Base-by-base conservation (phyloP, 2,888 invertebrate species). In the Drosophila seclusa region DNA sequence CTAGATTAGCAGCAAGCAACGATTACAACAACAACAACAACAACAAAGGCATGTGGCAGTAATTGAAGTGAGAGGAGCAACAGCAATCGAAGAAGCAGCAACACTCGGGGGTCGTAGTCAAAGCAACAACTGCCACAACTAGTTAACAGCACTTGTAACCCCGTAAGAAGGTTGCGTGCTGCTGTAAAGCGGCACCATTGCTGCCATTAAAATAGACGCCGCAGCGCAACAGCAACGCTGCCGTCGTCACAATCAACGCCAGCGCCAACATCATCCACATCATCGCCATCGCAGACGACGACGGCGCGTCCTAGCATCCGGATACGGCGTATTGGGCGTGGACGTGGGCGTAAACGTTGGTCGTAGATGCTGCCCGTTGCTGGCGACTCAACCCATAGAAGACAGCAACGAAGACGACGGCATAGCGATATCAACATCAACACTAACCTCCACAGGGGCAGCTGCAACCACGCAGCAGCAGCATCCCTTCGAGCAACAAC, bases 181-280 rank as follows among this genome's bases (percentile, higher is more conserved):
- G 87, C 90, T 87, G 68, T 79, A 88, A 90, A 90, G 87, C 87
- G 86, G 88, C 88, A 88, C 90, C 87, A 89, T 90, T 77, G 90
- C 89, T 87, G 87, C 90, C 88, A 87, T 90, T 88, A 90, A 85
- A 90, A 89, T 85, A 89, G 89, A 88, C 90, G 89, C 90, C 77
- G 87, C 89, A 84, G 84, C 87, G 89, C 90, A 87, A 86, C 89
- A 87, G 71, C 87, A 87, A 86, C 86, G 90, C 87, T 89, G 87
- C 82, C 90, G 87, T 90, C 87, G 90, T 89, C 87, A 89, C 79
- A 88, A 88, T 82, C 89, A 90, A 77, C 87, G 88, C 78, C 85
- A 82, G 78, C 89, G 90, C 73, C 90, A 79, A 40, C 88, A 87
- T 71, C 78, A 88, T 78, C 88, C 85, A 59, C 88, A 83, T 67